A percentile compares a stretch with the other conserved stretches of the same genome.
phyloP scores from a whole-genome alignment of 2,888 invertebrate genomes.

The Stegana nigrithorax region DNA sequence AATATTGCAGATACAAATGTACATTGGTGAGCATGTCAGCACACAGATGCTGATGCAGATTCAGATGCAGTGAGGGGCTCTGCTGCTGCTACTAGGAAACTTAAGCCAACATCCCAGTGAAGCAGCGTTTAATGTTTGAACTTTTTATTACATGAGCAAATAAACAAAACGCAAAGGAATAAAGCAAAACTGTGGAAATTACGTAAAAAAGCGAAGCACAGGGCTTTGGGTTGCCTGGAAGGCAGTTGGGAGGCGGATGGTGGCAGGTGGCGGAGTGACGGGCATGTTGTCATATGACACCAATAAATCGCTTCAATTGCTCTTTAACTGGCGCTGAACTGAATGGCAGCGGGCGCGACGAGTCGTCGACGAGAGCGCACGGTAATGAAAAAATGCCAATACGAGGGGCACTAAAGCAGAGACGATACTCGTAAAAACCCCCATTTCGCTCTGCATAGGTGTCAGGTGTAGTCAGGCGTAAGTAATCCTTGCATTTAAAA shows the following conservation, averaged over 20 bases:
- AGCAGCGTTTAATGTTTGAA: slow-evolving; percentile 53
- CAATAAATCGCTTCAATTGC: slow-evolving; percentile 62
- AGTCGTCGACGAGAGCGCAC: neutral
- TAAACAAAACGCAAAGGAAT: neutral
- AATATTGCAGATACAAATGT: too few relatives aligned
- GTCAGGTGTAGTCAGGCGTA: slow-evolving; percentile 44
- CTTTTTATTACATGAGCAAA: slow-evolving; percentile 45
- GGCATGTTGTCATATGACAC: slow-evolving; percentile 53
- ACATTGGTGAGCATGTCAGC: too few relatives aligned
- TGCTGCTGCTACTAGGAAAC: too few relatives aligned
- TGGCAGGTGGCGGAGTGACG: slow-evolving; percentile 22
- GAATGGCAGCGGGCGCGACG: neutral
- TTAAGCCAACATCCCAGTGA: too few relatives aligned
- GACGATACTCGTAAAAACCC: too few relatives aligned
- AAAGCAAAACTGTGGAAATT: neutral
- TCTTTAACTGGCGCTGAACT: slow-evolving; percentile 50
- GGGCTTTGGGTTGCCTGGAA: neutral
- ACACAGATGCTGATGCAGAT: too few relatives aligned
- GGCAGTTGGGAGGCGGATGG: slow-evolving; percentile 22
- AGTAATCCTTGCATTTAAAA: slow-evolving; percentile 57
- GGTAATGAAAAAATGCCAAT: slow-evolving; percentile 57
- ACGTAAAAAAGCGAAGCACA: neutral
- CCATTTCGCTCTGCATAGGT: slow-evolving; percentile 23
- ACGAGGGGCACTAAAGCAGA: too few relatives aligned
- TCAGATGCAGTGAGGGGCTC: too few relatives aligned